Base-by-base conservation (phyloP, 2,113 vertebrate genomes). In the Butastur rufipennis region DNA sequence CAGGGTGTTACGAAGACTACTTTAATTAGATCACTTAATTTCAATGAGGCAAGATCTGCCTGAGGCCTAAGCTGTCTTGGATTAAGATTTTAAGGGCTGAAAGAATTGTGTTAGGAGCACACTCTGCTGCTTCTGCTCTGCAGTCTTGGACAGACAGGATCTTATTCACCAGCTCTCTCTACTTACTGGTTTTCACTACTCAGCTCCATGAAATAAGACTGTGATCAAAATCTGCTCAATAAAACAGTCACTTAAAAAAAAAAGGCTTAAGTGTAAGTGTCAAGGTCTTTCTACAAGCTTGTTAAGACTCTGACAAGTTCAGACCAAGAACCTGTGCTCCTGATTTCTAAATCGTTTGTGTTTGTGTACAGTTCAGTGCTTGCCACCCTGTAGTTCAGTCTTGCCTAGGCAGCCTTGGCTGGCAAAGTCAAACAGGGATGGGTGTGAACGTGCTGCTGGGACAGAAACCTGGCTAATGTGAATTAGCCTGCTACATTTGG, bases 361-460 rank as follows among this genome's bases (percentile, higher is more conserved):
- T 12, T 55, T 45, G 21, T 38, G 1, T 8, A 3, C 40, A 15
- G 2, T 3, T 42, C 4, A 0, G 38, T 9, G 25, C 72, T 82
- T 6, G 2, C 40, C 15, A 7, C 16, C 4, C 7, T 5, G 42
- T 6, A 12, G 36, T 16, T 70, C 13, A 5, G 58, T 10, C 38
- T 19, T 66, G 79, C 38, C 36, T 4, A 3, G 36, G 82, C 38
- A 61, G 36, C 47, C 40, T 40, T 16, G 38, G 55, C 29, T 10
- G 0, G 17, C 42, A 3, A 2, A 43, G 59, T 3, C 42, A 0
- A 6, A 2, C 4, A 5, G 65, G 17, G 52, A 4, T 4, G 45
- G 42, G 5, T 26, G 45, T 9, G 26, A 16, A 16, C 2, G 40
- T 29, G 68, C 43, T 52, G 43, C 58, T 16, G 67, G 74, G 56